Base-by-base conservation (phyloP, 1,140 invertebrate species). In the Macrosteles quadrilineatus region DNA sequence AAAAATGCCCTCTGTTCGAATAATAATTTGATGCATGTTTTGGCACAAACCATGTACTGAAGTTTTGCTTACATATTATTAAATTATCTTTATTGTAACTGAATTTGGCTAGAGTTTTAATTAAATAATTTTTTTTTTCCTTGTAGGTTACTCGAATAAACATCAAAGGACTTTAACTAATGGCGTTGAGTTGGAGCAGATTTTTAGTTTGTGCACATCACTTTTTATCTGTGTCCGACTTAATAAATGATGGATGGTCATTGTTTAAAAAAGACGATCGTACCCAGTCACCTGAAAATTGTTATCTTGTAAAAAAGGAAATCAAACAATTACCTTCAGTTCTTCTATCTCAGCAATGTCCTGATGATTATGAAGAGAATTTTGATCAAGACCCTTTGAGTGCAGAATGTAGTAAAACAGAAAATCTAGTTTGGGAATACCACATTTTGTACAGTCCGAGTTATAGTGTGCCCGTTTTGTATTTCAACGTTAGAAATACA, bases 371-470 rank as follows among this genome's bases (percentile, higher is more conserved):
- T 11, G 47, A 50, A 50, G 47, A 50, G n/a, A 23, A 50, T 19
- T 50, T 6, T 3, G n/a, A 50, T 6, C n/a, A 9, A 9, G 47
- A 50, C 11, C 9, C 27, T 19, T 50, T 23, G 12, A 21, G 21
- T 25, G 27, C n/a, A 21, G 29, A 27, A 68, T 2, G 14, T n/a
- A 55, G 2, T 2, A 55, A n/a, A 23, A 27, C 66, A 59, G 50
- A 19, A 2, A 70, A 36, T 36, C 19, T 12, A 6, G 53, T 31
- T 17, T 75, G 73, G 74, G 74, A 72, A 29, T 74, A 74, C 36
- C 68, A 75, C 50, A 53, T 75, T 23, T 23, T 75, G 14, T 75
- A 74, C 65, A 75, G 74, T 57, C 40, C 53, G 11, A 74, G 74
- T 36, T 75, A 71, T 45, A 63, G 62, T 19, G 69, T 71, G 0